Evolutionary conservation across 2,888 invertebrate genomes (phyloP), one percentile per base, ranked within the genome.

Genomic region (Tillus elongatus): DNA sequence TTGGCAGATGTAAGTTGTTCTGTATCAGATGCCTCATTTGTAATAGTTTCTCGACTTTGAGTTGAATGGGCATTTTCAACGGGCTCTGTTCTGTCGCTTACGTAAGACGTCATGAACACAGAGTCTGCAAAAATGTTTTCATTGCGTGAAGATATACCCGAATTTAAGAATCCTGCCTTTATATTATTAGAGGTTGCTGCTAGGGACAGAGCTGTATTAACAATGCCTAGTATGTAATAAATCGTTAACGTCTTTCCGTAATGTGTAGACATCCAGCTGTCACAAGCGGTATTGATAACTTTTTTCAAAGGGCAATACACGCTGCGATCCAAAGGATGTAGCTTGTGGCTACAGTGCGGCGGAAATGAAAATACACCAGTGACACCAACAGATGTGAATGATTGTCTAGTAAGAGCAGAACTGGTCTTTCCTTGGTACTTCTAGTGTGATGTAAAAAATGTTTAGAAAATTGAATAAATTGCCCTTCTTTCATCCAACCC

Each of bases 401-500:
- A 33, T 46, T 48, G 34, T 48, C 46, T 2, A 50, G 35, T 15
- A 48, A 26, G 14, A 42, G 33, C 13, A 48, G 37, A 2, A 45
- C 36, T 29, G 43, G 42, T 13, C 40, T 40, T 16, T 36, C 26
- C 13, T 32, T 36, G 9, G 35, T 32, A 19, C 33, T 26, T 26
- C 40, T 45, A 13, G 39, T 33, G 35, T 44, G 33, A 27, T 39
- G 35, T 9, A 42, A 36, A 40, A 50, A 53, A 42, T 52, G 46
- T 35, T 39, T 33, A n/a, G 42, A 24, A 36, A 39, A 47, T 16
- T 36, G 32, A 13, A 38, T 15, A 39, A 49, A 49, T 26, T 40
- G 14, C 8, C 40, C 41, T 29, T 34, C 46, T 10, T 33, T 46
- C 50, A 52, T 53, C 49, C 47, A 52, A 4, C 52, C 51, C 13